These are phyloP conservation scores for Protonemura montana DNA, from an alignment of 2,888 invertebrate species.

Conservation along the genomic window DNA sequence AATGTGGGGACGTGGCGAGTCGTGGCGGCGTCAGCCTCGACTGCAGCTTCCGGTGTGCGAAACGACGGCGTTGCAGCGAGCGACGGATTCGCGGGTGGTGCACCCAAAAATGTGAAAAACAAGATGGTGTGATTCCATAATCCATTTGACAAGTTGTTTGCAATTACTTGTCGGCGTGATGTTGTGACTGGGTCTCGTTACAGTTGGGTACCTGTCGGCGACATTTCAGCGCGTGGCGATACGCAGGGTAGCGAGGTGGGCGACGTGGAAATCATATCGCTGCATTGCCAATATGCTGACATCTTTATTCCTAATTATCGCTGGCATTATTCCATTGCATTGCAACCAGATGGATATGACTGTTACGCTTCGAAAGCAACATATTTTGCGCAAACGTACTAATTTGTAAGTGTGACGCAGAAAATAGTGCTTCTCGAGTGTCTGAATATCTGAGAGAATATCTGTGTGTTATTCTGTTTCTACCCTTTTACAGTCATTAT, in stretches of 20 bases:
- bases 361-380: not conserved
- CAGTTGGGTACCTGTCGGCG: not conserved
- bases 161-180: constrained; percentile 15
- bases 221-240: not conserved
- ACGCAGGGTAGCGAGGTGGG: not conserved
- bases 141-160: constrained; percentile 16
- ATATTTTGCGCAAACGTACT: constrained; percentile 15
- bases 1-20: not conserved
- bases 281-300: constrained; percentile 33
- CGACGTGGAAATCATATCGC: not conserved
- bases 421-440: not conserved
- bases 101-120: not conserved
- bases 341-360: not conserved
- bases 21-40: not conserved
- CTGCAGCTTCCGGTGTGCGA: not conserved
- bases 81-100: not conserved
- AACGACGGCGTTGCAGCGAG: not conserved
- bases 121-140: constrained; percentile 13
- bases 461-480: too few relatives aligned
- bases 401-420: not conserved
- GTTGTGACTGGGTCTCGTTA: constrained; percentile 15
- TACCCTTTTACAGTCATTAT: not conserved
- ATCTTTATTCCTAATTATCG: constrained; percentile 33
- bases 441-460: not conserved
- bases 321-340: constrained; percentile 29